Conservation (phyloP, 2,888 invertebrate genomes). For the Pristionchus japonicus region DNA sequence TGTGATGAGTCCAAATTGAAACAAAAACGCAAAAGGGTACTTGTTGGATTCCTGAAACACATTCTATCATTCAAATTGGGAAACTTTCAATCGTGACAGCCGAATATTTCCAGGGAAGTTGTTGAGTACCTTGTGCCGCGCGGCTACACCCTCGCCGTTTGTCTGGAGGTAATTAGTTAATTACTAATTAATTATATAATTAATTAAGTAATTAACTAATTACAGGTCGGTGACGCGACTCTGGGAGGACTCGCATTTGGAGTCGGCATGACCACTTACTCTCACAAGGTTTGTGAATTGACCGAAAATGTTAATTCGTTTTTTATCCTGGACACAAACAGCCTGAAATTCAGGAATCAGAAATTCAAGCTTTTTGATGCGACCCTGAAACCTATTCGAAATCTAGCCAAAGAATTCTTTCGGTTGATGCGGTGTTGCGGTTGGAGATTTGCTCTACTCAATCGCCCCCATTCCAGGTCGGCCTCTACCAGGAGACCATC, state of each 20-base stretch:
- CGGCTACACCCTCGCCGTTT: slow-evolving; percentile 83
- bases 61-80: no score
- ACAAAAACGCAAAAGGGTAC: background rate
- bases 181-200: background rate
- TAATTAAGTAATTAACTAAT: background rate
- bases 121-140: slow-evolving; percentile 81
- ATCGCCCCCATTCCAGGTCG: slow-evolving; percentile 76
- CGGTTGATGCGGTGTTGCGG: background rate
- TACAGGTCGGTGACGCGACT: slow-evolving; percentile 81
- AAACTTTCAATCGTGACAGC: background rate
- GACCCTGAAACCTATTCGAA: background rate
- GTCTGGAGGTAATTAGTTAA: slow-evolving; percentile 78
- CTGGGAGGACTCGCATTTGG: slow-evolving; percentile 83
- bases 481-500: slow-evolving; percentile 83
- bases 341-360: background rate
- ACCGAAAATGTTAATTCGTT: no score
- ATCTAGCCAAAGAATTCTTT: no score
- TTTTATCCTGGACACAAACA: no score
- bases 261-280: slow-evolving; percentile 85
- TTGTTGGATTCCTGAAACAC: background rate
- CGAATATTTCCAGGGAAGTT: slow-evolving; percentile 79
- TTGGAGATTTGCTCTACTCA: background rate
- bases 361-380: background rate
- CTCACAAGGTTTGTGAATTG: slow-evolving; percentile 78
- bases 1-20: background rate